These are phyloP conservation scores for Automeris io DNA, from an alignment of 2,888 invertebrate species.

Conservation along the genomic window DNA sequence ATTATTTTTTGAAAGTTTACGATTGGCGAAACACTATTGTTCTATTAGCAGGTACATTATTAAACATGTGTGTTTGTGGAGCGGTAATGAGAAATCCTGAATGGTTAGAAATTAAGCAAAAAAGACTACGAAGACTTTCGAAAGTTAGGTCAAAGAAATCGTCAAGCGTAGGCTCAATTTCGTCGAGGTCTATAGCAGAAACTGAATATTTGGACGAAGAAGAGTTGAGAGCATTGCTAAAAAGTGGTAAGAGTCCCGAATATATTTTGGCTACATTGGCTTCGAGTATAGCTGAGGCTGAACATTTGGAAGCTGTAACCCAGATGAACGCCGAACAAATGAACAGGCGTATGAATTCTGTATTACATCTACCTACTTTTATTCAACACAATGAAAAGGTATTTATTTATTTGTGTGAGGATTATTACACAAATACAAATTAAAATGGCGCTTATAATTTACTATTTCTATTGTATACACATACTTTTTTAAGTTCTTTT, in stretches of 20 bases:
- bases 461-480: no score
- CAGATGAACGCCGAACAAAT: slow-evolving; percentile 62
- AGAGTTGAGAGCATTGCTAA: slow-evolving; percentile 80
- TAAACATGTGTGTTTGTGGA: slow-evolving; percentile 91
- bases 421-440: background rate
- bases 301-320: slow-evolving; percentile 57
- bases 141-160: slow-evolving; percentile 56
- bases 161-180: slow-evolving; percentile 70
- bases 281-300: slow-evolving; percentile 71
- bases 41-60: slow-evolving; percentile 86
- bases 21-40: slow-evolving; percentile 90
- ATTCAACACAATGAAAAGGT: slow-evolving; percentile 83
- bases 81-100: slow-evolving; percentile 91
- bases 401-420: slow-evolving; percentile 12
- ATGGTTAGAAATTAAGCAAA: slow-evolving; percentile 83
- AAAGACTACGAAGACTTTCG: slow-evolving; percentile 60
- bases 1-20: slow-evolving; percentile 82
- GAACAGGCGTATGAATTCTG: slow-evolving; percentile 75
- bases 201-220: slow-evolving; percentile 77
- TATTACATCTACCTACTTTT: slow-evolving; percentile 87
- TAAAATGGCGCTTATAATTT: no score
- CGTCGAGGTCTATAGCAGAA: slow-evolving; percentile 65
- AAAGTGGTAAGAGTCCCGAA: slow-evolving; percentile 82
- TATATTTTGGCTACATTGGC: slow-evolving; percentile 79
- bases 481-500: no score